Evolutionary conservation across 2,113 vertebrate species (phyloP), one percentile per base, ranked within the genome.

Genomic region (Neotragus pygmaeus): DNA sequence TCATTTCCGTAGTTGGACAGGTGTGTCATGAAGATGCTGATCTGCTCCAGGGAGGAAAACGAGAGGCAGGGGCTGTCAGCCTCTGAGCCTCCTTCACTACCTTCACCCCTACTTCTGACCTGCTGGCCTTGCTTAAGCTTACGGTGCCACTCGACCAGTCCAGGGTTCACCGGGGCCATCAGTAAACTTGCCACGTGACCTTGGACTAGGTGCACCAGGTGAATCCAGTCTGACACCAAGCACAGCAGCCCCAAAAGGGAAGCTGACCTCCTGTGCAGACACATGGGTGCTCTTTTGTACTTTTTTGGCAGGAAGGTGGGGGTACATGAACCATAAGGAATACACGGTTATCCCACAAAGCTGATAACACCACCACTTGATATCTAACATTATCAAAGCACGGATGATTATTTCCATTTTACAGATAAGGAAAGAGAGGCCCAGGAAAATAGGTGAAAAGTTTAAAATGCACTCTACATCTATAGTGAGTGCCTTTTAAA

Each of bases 11-110:
- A 99, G 98, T 99, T 99, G 97, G 99, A 99, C 98, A 99, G 98
- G 95, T 99, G 99, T 8, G 99, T 99, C 99, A 99, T 99, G 98
- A 99, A 99, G 98, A 99, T 99, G 98, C 99, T 99, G 96, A 99
- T 99, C 99, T 99, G 98, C 87, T 97, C 80, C 0, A 1, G 0
- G 93, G 15, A 75, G 47, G 19, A 2, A 33, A 28, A 21, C 5
- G 1, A 9, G 6, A 30, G 25, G 60, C 4, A 13, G 4, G 6
- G n/a, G 17, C 2, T 15, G n/a, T 95, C 27, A 78, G 78, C 47
- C 3, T 73, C 21, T 47, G 53, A 77, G 93, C 43, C 51, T 14
- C 80, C 51, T 16, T 27, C 80, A 39, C 33, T 36, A 15, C 94
- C 60, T 27, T 70, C n/a, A 23, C 17, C 47, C 47, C 47, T 12